Percentiles rank a stretch among this genome's conserved stretches.
phyloP scores from a whole-genome alignment of 2,797 vertebrate genomes.

The Paguma larvata region DNA sequence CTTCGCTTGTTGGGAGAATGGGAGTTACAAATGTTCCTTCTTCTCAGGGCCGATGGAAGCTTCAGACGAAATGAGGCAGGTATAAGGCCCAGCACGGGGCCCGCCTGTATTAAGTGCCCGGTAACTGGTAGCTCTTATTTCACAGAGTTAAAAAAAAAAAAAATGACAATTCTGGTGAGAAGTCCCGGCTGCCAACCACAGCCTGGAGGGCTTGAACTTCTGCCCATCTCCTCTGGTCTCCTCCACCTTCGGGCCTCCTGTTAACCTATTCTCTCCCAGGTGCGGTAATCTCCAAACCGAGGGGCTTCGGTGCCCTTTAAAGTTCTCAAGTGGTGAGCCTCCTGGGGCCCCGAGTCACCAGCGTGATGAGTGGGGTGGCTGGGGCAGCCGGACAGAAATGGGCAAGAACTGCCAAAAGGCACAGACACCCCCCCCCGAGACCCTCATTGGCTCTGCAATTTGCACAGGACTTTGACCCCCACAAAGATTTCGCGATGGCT shows the following conservation, averaged over 20 bases:
- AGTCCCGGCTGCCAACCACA: neutral
- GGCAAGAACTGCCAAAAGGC: neutral
- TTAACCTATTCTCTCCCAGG: neutral
- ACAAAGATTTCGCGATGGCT: neutral
- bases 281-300: accelerated
- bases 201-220: neutral
- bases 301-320: neutral
- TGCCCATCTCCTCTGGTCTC: neutral
- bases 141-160: neutral
- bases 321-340: neutral
- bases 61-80: neutral
- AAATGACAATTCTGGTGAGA: neutral
- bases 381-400: neutral
- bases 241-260: neutral
- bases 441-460: accelerated
- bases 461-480: neutral
- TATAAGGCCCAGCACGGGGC: neutral
- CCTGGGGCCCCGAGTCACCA: neutral
- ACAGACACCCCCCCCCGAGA: neutral
- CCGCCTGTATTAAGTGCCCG: neutral
- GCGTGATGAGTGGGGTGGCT: neutral
- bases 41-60: neutral
- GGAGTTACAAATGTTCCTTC: neutral
- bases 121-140: neutral
- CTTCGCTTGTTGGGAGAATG: neutral